Evolutionary conservation across 53 echinoderm and acorn worm genomes (phyloP).

Genomic region (Pentamera pediparva): DNA sequence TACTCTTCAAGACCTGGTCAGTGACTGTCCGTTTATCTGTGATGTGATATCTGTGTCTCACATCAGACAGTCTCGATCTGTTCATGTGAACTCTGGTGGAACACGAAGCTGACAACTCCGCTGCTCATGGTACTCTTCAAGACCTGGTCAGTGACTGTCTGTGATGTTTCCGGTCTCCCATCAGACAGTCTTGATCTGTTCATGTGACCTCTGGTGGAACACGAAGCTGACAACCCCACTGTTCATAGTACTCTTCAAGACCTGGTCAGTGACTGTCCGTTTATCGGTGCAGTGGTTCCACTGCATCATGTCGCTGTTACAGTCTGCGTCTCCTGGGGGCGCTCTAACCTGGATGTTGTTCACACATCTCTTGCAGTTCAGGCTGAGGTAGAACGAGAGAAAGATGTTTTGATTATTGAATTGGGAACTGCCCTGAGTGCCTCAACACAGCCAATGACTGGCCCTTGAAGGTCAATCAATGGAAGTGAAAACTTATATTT

Average conservation of each 20-base stretch:
- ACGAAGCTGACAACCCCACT: conserved; percentile 71
- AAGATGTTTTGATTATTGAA: too few species aligned
- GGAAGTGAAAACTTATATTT: too few species aligned
- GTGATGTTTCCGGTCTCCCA: too few species aligned
- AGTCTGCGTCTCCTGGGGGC: conserved; percentile 69
- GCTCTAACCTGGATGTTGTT: conserved; percentile 85
- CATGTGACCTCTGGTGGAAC: conserved; percentile 91
- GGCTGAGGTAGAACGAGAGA: conserved; percentile 46
- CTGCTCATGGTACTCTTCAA: not conserved
- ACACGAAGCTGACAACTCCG: not conserved
- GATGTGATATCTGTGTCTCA: conserved; percentile 69
- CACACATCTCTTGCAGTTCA: conserved; percentile 86
- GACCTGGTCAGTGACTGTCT: too few species aligned
- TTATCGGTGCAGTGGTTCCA: conserved; percentile 90
- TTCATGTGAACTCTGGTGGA: not conserved
- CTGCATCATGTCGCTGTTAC: conserved; percentile 79
- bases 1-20: too few species aligned
- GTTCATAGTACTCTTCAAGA: conserved; percentile 64
- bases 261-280: conserved; percentile 56
- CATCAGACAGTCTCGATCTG: conserved; percentile 8
- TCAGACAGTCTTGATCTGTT: conserved; percentile 95
- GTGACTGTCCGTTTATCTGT: conserved; percentile 56
- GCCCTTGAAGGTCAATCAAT: too few species aligned
- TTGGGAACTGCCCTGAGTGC: too few species aligned
- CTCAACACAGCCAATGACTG: too few species aligned